Evolutionary conservation across 2,113 vertebrate genomes (phyloP).

Genomic region (Anolis carolinensis): DNA sequence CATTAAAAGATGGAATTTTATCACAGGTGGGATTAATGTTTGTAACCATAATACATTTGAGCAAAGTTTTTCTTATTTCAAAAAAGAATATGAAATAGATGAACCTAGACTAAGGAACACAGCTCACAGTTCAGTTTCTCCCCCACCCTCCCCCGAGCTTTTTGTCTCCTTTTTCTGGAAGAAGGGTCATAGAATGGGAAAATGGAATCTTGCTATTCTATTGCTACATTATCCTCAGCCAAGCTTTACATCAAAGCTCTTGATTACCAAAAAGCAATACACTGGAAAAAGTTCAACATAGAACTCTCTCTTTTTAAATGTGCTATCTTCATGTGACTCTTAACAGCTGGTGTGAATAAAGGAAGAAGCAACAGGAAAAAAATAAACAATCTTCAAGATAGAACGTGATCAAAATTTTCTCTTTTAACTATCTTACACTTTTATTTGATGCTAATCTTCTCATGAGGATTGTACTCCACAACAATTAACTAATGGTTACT

Average conservation of each 20-base stretch:
- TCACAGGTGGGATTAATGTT: constrained; percentile 56
- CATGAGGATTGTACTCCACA: not conserved
- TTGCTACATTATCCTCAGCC: constrained; percentile 9
- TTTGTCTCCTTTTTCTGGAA: constrained; percentile 34
- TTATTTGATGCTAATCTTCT: not conserved
- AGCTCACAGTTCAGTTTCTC: not conserved
- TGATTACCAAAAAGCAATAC: not conserved
- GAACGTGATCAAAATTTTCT: not conserved
- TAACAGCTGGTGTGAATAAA: not conserved
- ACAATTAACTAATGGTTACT: not conserved
- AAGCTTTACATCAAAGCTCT: constrained; percentile 26
- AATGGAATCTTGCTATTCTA: constrained; percentile 16
- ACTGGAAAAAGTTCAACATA: not conserved
- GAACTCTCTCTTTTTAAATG: not conserved
- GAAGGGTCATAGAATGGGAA: constrained; percentile 15
- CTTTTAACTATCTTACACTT: not conserved
- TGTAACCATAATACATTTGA: constrained; percentile 50
- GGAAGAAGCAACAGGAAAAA: not conserved
- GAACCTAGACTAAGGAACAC: constrained; percentile 30
- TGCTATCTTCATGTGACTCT: not conserved
- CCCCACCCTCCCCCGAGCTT: not conserved
- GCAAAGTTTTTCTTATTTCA: constrained; percentile 41
- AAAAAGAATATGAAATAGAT: constrained; percentile 29
- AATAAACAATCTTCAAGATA: not conserved
- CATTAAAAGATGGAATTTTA: constrained; percentile 44